These are phyloP conservation scores for Anagyrus pseudococci DNA, from an alignment of 2,888 invertebrate genomes.

Conservation along the genomic window DNA sequence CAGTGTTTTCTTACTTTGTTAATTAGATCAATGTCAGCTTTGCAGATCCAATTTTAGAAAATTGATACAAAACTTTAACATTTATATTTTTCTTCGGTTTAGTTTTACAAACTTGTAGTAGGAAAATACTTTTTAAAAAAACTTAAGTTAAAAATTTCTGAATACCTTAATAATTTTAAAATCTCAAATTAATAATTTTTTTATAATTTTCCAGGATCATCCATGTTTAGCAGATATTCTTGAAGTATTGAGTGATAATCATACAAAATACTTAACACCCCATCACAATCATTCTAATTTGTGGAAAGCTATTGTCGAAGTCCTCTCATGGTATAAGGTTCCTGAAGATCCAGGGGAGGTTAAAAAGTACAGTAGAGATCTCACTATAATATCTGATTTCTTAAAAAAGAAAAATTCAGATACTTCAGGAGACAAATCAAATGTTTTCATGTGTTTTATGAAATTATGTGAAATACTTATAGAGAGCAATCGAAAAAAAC, in stretches of 20 bases:
- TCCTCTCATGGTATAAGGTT: slow-evolving; percentile 45
- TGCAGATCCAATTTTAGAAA: neutral
- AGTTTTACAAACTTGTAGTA: neutral
- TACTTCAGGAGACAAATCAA: slow-evolving; percentile 49
- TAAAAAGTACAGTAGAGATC: neutral
- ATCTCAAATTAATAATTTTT: neutral
- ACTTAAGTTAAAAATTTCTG: neutral
- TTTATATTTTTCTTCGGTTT: neutral
- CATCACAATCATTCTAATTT: slow-evolving; percentile 43
- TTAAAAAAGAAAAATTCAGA: slow-evolving; percentile 40
- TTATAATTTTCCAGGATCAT: slow-evolving; percentile 15
- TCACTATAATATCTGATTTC: slow-evolving; percentile 43
- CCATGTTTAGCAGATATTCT: slow-evolving; percentile 30
- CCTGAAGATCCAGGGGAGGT: slow-evolving; percentile 30
- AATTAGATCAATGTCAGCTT: neutral
- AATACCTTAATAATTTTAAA: neutral
- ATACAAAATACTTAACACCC: slow-evolving; percentile 42
- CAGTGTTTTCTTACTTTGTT: neutral
- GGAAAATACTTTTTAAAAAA: neutral
- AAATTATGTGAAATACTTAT: slow-evolving; percentile 70
- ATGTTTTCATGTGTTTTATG: slow-evolving; percentile 67
- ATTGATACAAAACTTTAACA: neutral
- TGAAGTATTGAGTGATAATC: slow-evolving; percentile 28
- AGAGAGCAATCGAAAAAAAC: slow-evolving; percentile 65
- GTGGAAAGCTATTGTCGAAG: slow-evolving; percentile 48